Base-by-base conservation (phyloP, 2,888 invertebrate species). In the Parnassius glacialis region DNA sequence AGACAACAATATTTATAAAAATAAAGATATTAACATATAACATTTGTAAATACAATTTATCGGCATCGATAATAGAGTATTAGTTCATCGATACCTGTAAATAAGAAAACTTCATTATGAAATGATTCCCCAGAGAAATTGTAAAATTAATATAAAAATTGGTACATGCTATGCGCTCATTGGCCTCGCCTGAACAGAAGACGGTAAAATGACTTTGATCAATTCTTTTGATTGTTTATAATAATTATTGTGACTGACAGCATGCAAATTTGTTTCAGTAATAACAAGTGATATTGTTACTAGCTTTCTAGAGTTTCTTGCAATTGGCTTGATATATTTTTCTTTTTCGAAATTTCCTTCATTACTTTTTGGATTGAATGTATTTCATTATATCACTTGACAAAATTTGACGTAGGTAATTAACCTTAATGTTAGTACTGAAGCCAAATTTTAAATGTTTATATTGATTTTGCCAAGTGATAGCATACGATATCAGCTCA, bases 231-330 rank as follows among this genome's bases (percentile, higher is more conserved):
- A 83, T 80, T 74, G 79, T 78, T 82, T 79, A 80, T 83, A 75
- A 77, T 76, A 74, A 75, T 83, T 88, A 90, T 91, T 88, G 90
- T 91, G 85, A 90, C 89, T 91, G 85, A 91, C 90, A 80, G 90
- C 90, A 91, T 91, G 90, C 88, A 69, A 78, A 76, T 74, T 76
- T 76, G 69, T 80, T 78, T 75, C 69, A 74, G 75, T 80, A 78
- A 79, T 84, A 84, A 86, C 62, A 79, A 79, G 78, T 80, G 72
- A 75, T 77, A 73, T 75, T 75, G 67, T 81, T 71, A 70, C 71
- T 75, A 77, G 88, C 87, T 89, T 25, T 88, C 76, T 88, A 86
- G 84, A 78, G 60, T 74, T 77, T 83, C 75, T 82, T 77, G 81
- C 81, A 84, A 90, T 90, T 90, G 90, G 90, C 90, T 89, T 85